Evolutionary conservation across 2,888 invertebrate genomes (phyloP), one percentile per base, ranked within the genome.

Genomic region (Arctia plantaginis): DNA sequence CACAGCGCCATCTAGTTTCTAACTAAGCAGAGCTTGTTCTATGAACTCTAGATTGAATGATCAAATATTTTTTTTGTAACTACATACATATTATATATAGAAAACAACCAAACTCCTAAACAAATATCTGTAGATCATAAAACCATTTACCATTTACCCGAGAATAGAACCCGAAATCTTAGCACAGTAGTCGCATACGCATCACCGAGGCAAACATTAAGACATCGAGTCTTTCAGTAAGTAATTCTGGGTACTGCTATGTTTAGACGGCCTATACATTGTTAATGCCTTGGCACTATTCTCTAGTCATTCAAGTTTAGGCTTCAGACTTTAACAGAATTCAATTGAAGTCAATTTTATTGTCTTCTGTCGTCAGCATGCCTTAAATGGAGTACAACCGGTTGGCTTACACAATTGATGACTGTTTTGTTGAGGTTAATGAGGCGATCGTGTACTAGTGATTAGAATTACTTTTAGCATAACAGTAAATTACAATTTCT

Each of bases 281-380:
- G 44, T 47, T 47, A 12, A 71, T n/a, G 71, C 80, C 83, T 80
- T 80, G 77, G 74, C 77, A 71, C 73, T 73, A 77, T 77, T 81
- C 27, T 23, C n/a, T 71, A 76, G 73, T 71, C 71, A 80, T 80
- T 83, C 65, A 77, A 47, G 62, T n/a, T 67, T 66, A 71, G 35
- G n/a, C 41, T 72, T 72, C 71, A 72, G 69, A 41, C 69, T 69
- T 81, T 65, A 81, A 83, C 80, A 77, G 64, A 80, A 84, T 82
- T 81, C 84, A 83, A 82, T 83, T 76, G 81, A 77, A 75, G 73
- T 74, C 73, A 78, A 79, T 82, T 84, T 84, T 79, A 84, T 82
- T 82, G 84, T 84, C 76, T 82, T 77, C 80, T 72, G 76, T 79
- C 82, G 82, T 84, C 83, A 80, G 79, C 78, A 69, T 68, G 12